Evolutionary conservation across 2,113 vertebrate species (phyloP).

Genomic region (Brachirus orientalis): DNA sequence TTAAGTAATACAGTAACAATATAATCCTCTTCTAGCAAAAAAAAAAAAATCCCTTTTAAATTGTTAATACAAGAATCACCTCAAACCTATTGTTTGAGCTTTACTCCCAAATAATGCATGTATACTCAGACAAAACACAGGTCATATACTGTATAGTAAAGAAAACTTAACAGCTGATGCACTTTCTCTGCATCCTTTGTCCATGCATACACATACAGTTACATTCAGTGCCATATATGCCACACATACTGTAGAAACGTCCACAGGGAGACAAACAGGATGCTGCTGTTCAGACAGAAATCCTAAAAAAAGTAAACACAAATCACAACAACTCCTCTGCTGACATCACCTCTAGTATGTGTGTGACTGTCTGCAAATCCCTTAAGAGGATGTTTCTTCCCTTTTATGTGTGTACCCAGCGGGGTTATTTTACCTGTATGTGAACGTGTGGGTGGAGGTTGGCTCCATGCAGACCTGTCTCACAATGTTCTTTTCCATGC

Average conservation of each 20-base stretch:
- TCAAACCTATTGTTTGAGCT: too few species aligned
- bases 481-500: neutral
- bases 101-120: too few species aligned
- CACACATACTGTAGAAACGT: neutral
- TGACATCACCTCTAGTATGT: neutral
- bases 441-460: neutral
- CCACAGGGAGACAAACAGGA: slow-evolving; percentile 37
- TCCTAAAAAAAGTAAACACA: slow-evolving; percentile 11
- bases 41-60: too few species aligned
- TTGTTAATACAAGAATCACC: too few species aligned
- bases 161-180: neutral
- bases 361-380: neutral
- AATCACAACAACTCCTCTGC: slow-evolving; percentile 11
- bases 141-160: too few species aligned
- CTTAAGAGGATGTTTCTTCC: slow-evolving; percentile 1
- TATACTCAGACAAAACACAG: neutral
- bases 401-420: neutral
- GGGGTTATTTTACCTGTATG: neutral
- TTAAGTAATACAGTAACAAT: too few species aligned
- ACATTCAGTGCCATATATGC: neutral
- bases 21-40: too few species aligned
- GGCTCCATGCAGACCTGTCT: neutral
- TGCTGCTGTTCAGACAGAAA: slow-evolving; percentile 32
- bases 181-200: neutral
- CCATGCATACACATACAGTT: neutral